phyloP scores from a whole-genome alignment of 2,797 vertebrate species.

The Lemur catta region DNA sequence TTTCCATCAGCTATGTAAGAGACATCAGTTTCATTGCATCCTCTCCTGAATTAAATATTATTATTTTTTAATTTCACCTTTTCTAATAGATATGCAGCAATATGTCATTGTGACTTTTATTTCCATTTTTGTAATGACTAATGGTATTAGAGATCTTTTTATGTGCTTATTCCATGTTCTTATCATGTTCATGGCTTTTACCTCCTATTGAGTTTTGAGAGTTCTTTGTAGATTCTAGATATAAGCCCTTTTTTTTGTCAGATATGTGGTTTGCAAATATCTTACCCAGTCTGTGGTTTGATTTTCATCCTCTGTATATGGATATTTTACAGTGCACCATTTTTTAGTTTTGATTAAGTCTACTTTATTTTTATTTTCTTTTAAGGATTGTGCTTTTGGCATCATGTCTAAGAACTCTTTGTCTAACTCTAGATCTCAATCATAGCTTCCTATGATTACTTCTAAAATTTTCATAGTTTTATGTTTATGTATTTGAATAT shows the following conservation, averaged over 20 bases:
- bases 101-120: neutral
- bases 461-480: neutral
- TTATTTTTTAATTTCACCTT: neutral
- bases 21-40: neutral
- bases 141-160: neutral
- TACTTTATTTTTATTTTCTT: neutral
- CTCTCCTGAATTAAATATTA: neutral
- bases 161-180: neutral
- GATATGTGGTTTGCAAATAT: neutral
- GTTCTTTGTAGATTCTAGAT: neutral
- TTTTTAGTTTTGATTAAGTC: neutral
- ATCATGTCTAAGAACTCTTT: neutral
- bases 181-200: neutral
- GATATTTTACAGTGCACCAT: neutral
- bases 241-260: neutral
- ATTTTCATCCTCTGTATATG: neutral
- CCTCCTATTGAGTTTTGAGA: neutral
- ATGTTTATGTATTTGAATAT: neutral
- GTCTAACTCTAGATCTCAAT: neutral
- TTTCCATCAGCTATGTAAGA: neutral
- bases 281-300: neutral
- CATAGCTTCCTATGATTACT: neutral
- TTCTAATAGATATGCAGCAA: neutral
- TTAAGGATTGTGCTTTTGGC: neutral
- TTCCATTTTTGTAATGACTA: neutral